Evolutionary conservation across 2,797 vertebrate species (phyloP).

Genomic region (Crenichthys baileyi): DNA sequence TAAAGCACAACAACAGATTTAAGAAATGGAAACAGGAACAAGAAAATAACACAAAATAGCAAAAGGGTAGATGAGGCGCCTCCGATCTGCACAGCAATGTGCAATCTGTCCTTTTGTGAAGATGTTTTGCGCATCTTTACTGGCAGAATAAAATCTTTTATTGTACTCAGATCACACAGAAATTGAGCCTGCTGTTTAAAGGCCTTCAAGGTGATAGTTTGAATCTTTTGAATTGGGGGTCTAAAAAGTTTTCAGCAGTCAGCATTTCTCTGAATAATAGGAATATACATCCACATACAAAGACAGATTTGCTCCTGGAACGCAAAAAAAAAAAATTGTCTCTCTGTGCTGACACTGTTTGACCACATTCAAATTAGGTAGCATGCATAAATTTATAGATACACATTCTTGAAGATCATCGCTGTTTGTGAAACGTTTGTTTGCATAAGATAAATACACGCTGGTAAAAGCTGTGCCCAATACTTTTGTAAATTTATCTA

Average conservation of each 20-base stretch:
- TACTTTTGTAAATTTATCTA: too few relatives aligned
- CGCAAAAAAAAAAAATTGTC: neutral
- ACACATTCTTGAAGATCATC: too few relatives aligned
- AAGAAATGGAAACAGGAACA: neutral
- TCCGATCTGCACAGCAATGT: neutral
- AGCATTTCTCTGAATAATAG: too few relatives aligned
- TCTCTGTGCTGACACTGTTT: neutral
- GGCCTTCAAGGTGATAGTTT: too few relatives aligned
- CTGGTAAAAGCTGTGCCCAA: too few relatives aligned
- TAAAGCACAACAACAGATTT: neutral
- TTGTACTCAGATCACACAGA: too few relatives aligned
- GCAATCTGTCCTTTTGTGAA: neutral
- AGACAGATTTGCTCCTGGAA: neutral
- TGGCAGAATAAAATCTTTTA: neutral
- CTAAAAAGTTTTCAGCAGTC: too few relatives aligned
- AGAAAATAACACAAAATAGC: neutral
- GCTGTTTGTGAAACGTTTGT: too few relatives aligned
- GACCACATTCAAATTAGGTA: neutral
- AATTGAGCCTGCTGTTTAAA: too few relatives aligned
- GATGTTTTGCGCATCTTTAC: neutral
- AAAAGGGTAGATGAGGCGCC: neutral
- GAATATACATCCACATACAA: neutral
- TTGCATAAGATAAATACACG: too few relatives aligned
- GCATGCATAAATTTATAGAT: neutral
- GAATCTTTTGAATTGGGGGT: too few relatives aligned